A percentile compares a stretch with the other conserved stretches of the same genome.
Conservation (phyloP, 1,140 invertebrate species). For the Physella acuta region DNA sequence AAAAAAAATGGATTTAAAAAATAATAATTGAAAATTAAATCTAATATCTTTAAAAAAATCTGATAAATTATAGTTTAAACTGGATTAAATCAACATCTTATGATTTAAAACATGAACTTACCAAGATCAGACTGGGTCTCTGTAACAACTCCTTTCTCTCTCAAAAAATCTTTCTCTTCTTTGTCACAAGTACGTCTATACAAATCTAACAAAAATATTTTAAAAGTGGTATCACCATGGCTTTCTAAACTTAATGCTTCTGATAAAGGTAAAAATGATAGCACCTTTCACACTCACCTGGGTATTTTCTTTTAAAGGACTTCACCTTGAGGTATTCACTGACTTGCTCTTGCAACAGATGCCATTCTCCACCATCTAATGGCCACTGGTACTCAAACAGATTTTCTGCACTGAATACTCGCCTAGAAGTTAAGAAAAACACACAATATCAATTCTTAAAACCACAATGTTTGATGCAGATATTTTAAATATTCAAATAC, state of each 20-base stretch:
- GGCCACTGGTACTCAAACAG: slow-evolving; percentile 95
- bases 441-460: too few species aligned
- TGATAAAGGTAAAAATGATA: too few species aligned
- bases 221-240: too few species aligned
- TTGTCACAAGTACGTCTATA: slow-evolving; percentile 81
- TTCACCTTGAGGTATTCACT: slow-evolving; percentile 89
- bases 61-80: background rate
- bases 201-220: too few species aligned
- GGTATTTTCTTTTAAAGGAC: slow-evolving; percentile 93
- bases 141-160: slow-evolving; percentile 80
- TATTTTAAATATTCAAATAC: too few species aligned
- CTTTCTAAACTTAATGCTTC: too few species aligned
- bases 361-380: slow-evolving; percentile 72
- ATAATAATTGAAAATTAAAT: background rate
- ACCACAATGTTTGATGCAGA: too few species aligned
- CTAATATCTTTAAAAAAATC: background rate
- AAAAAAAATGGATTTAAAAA: slow-evolving; percentile 1
- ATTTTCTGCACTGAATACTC: slow-evolving; percentile 65
- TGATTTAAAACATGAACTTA: slow-evolving; percentile 56
- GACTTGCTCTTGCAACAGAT: slow-evolving; percentile 89
- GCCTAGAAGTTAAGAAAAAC: too few species aligned
- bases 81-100: background rate
- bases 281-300: slow-evolving; percentile 62
- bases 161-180: slow-evolving; percentile 85
- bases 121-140: slow-evolving; percentile 90